These are phyloP conservation scores for Argyrosomus japonicus DNA, from an alignment of 2,113 vertebrate species.

Conservation along the genomic window DNA sequence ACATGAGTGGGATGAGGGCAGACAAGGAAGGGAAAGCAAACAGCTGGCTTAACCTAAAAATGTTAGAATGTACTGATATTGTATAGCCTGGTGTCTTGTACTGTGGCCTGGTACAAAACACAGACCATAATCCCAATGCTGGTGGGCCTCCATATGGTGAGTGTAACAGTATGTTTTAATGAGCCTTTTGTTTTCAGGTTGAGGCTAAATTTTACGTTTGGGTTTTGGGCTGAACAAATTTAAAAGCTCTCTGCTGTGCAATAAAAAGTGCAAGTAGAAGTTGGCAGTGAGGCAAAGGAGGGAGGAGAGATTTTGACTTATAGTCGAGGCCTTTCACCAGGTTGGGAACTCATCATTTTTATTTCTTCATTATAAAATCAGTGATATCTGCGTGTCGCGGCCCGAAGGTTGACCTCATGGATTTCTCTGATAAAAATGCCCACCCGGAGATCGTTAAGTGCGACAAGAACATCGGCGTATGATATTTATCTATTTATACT, in stretches of 20 bases:
- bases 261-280: conserved; percentile 43
- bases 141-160: conserved; percentile 40
- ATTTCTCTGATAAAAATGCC: conserved; percentile 71
- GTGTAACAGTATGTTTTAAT: conserved; percentile 52
- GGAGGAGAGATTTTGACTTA: conserved; percentile 52
- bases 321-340: conserved; percentile 47
- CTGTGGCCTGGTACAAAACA: conserved; percentile 15
- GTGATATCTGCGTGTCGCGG: conserved; percentile 48
- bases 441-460: conserved; percentile 62
- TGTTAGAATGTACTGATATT: conserved; percentile 24
- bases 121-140: conserved; percentile 19
- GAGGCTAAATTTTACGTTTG: conserved; percentile 39
- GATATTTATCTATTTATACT: conserved; percentile 78
- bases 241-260: conserved; percentile 35
- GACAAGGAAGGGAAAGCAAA: conserved; percentile 49
- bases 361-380: conserved; percentile 73
- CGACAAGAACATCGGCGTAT: conserved; percentile 62
- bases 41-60: conserved; percentile 58
- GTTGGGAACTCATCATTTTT: conserved; percentile 74
- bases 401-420: conserved; percentile 64
- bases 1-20: conserved; percentile 68
- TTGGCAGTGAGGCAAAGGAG: conserved; percentile 27
- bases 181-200: conserved; percentile 47
- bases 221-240: conserved; percentile 50
- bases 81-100: conserved; percentile 23